phyloP scores from a whole-genome alignment of 2,797 vertebrate species.

The Cirrhinus mrigala region DNA sequence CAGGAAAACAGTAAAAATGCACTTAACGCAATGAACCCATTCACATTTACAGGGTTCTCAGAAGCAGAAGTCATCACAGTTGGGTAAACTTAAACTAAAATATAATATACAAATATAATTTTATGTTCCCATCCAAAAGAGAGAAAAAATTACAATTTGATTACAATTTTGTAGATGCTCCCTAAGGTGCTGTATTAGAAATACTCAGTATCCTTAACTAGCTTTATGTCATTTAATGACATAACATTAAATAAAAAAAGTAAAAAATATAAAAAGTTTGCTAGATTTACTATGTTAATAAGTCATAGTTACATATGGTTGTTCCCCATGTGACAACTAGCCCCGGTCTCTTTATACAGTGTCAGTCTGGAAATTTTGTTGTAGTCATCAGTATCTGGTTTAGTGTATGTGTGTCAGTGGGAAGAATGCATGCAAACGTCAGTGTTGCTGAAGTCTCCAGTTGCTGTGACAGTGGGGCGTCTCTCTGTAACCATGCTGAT shows the following conservation, averaged over 20 bases:
- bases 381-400: constrained; percentile 2
- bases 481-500: constrained; percentile 10
- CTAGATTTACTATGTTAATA: not conserved
- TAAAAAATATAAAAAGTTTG: not conserved
- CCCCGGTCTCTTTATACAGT: not conserved
- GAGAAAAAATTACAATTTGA: not conserved
- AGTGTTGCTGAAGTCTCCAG: constrained; percentile 13
- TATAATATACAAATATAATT: not conserved
- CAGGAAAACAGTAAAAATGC: not conserved
- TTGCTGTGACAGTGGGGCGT: constrained; percentile 21
- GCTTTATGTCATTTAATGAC: not conserved
- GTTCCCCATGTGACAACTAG: not conserved
- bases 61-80: not conserved
- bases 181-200: not conserved
- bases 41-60: not conserved
- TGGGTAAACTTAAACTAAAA: not conserved
- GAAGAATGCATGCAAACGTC: constrained; percentile 10
- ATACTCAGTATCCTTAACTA: not conserved
- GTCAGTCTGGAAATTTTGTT: not conserved
- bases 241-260: too few relatives aligned
- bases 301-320: not conserved
- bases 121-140: not conserved
- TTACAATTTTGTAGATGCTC: not conserved
- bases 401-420: not conserved
- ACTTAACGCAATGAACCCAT: not conserved